Evolutionary conservation across 2,888 invertebrate species (phyloP).

Genomic region (Merodon equestris): DNA sequence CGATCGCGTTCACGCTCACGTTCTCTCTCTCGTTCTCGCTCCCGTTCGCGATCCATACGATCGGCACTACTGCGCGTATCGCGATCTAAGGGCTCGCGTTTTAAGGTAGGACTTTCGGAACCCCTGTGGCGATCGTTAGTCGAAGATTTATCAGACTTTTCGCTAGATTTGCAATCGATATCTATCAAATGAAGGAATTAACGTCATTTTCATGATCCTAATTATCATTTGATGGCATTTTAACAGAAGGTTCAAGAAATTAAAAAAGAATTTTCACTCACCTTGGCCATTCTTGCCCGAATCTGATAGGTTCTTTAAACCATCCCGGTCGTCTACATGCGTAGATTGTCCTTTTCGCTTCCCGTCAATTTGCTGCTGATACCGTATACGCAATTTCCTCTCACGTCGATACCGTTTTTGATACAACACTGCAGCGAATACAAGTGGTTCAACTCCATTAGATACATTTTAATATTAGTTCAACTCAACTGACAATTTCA

Average conservation of each 20-base stretch:
- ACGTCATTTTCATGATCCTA: slow-evolving; percentile 8
- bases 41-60: slow-evolving; percentile 72
- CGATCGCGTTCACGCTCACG: slow-evolving; percentile 71
- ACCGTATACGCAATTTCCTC: slow-evolving; percentile 87
- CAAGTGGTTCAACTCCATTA: slow-evolving; percentile 31
- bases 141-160: slow-evolving; percentile 77
- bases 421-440: slow-evolving; percentile 84
- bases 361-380: slow-evolving; percentile 92
- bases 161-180: slow-evolving; percentile 76
- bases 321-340: slow-evolving; percentile 85
- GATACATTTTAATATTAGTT: slow-evolving; percentile 53
- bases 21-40: slow-evolving; percentile 70
- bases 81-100: slow-evolving; percentile 74
- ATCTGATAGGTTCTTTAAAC: slow-evolving; percentile 80
- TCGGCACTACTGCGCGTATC: slow-evolving; percentile 71
- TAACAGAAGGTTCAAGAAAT: slow-evolving; percentile 3
- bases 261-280: slow-evolving; percentile 77
- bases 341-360: slow-evolving; percentile 83
- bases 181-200: slow-evolving; percentile 69
- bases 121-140: slow-evolving; percentile 71
- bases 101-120: slow-evolving; percentile 76
- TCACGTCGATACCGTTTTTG: slow-evolving; percentile 95
- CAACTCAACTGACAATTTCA: slow-evolving; percentile 12
- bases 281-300: slow-evolving; percentile 90
- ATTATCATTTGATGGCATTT: too few species aligned